A percentile compares a stretch with the other conserved stretches of the same genome.
phyloP scores from a whole-genome alignment of 2,113 vertebrate genomes.

The Coptodon rendalli region DNA sequence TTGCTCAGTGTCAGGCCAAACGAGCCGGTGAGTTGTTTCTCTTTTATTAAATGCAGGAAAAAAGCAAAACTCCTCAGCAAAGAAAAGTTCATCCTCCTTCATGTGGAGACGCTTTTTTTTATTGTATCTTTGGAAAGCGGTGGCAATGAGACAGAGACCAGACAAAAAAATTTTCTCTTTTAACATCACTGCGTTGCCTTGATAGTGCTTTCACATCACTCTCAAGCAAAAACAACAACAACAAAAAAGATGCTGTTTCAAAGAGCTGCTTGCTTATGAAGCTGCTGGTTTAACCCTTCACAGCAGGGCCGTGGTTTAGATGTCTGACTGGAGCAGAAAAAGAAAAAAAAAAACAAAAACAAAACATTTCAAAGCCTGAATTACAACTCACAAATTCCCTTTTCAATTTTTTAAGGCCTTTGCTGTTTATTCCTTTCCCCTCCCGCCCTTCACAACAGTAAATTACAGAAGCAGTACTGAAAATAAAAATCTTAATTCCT shows the following conservation, averaged over 20 bases:
- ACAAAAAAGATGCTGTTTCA: not conserved
- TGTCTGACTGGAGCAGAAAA: not conserved
- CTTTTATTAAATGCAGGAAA: not conserved
- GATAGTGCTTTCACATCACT: not conserved
- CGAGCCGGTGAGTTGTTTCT: not conserved
- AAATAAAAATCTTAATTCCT: constrained; percentile 76
- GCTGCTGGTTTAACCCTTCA: not conserved
- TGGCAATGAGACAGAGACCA: constrained; percentile 4
- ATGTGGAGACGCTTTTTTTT: constrained; percentile 20
- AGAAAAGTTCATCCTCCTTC: not conserved
- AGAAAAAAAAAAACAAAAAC: not conserved
- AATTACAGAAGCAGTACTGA: constrained; percentile 80
- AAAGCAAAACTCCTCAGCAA: not conserved
- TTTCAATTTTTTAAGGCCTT: constrained; percentile 66
- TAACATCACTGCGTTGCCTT: not conserved
- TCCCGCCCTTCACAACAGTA: constrained; percentile 69
- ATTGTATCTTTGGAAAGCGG: constrained; percentile 16
- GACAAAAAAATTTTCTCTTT: not conserved
- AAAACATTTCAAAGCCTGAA: not conserved
- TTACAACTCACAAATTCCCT: constrained; percentile 44
- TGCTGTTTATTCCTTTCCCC: constrained; percentile 72
- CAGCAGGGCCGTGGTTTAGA: not conserved
- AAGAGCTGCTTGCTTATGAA: not conserved
- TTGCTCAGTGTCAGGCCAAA: not conserved
- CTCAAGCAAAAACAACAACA: not conserved